phyloP scores from a whole-genome alignment of 2,888 invertebrate species.

The Eupithecia tripunctaria region DNA sequence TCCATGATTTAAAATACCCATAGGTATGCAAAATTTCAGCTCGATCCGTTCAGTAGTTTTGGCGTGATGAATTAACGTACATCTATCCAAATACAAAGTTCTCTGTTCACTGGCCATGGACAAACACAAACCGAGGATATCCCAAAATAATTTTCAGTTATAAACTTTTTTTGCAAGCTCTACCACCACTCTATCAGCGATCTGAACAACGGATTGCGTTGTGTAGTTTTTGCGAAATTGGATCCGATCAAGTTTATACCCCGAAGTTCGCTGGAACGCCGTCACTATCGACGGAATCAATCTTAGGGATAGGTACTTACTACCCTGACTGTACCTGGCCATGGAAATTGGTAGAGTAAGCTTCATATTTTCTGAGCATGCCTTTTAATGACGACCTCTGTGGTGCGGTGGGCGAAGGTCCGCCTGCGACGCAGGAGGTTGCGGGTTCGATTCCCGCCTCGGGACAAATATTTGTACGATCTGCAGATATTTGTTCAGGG shows the following conservation, averaged over 20 bases:
- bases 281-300: constrained; percentile 53
- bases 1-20: no score
- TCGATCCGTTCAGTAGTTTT: no score
- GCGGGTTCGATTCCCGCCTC: no score
- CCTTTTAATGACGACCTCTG: no score
- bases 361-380: background rate
- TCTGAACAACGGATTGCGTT: constrained; percentile 82
- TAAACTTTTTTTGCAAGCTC: constrained; percentile 55
- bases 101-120: background rate
- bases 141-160: background rate
- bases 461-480: no score
- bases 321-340: background rate
- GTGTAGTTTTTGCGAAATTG: constrained; percentile 85
- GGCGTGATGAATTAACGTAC: no score
- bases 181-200: constrained; percentile 75
- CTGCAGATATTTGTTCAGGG: no score
- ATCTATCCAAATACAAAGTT: no score
- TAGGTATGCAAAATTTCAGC: no score
- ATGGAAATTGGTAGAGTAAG: background rate
- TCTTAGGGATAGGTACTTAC: constrained; percentile 46
- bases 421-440: no score
- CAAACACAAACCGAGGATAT: background rate
- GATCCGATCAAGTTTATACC: constrained; percentile 73
- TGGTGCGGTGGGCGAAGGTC: no score
- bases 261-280: constrained; percentile 65